Evolutionary conservation across 2,113 vertebrate species (phyloP).

Genomic region (Aldabrachelys gigantea): DNA sequence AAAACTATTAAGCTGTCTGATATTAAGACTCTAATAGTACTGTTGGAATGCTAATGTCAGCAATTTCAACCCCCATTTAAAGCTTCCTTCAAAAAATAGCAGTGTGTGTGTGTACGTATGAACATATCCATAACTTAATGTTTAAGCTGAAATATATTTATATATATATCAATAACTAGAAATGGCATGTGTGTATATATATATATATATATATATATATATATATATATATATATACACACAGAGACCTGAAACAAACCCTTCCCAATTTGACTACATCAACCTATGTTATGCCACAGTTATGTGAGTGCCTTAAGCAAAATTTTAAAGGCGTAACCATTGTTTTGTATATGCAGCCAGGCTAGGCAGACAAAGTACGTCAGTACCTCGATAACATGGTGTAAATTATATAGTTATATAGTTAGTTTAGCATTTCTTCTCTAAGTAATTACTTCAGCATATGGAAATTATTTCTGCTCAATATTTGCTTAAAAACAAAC

Average conservation of each 20-base stretch:
- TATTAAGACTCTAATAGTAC: background rate
- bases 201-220: too few species aligned
- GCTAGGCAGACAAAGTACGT: background rate
- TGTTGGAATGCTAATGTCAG: background rate
- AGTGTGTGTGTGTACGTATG: background rate
- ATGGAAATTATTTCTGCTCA: background rate
- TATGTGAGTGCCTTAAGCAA: background rate
- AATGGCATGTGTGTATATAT: background rate
- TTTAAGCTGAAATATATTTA: conserved; percentile 16
- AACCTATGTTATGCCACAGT: background rate
- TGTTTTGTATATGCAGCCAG: background rate
- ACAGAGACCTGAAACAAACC: background rate
- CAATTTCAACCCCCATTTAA: background rate
- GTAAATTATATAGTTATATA: background rate
- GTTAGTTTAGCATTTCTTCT: background rate
- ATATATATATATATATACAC: background rate
- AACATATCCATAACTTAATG: background rate
- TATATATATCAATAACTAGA: background rate
- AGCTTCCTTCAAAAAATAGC: background rate
- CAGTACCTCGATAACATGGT: background rate
- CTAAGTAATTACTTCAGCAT: background rate
- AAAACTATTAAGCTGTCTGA: background rate
- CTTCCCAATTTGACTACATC: background rate
- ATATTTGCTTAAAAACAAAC: background rate
- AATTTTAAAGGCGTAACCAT: background rate